Conservation (phyloP, 1,140 invertebrate genomes). For the Bacillus rossius region DNA sequence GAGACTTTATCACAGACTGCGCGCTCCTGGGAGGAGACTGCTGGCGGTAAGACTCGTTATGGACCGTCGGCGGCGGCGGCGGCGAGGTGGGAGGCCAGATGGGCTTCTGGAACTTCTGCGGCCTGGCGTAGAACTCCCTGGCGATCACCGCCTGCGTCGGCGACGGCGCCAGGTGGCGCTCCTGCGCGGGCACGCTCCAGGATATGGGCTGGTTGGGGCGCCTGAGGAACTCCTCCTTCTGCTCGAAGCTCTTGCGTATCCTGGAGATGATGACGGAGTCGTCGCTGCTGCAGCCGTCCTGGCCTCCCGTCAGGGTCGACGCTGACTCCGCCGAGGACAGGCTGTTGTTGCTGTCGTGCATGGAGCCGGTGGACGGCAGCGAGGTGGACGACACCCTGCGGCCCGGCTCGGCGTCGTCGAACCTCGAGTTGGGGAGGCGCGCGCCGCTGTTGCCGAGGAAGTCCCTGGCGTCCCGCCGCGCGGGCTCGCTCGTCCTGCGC, state of each 20-base stretch:
- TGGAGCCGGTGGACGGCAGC: constrained; percentile 48
- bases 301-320: constrained; percentile 56
- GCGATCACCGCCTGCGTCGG: constrained; percentile 1
- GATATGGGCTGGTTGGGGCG: constrained; percentile 61
- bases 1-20: not conserved
- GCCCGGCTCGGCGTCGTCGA: not conserved
- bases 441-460: not conserved
- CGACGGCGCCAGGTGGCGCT: not conserved
- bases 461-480: not conserved
- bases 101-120: constrained; percentile 64
- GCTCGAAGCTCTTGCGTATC: constrained; percentile 74
- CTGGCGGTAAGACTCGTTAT: constrained; percentile 11
- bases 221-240: constrained; percentile 81
- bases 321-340: constrained; percentile 57
- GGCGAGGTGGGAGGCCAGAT: constrained; percentile 59
- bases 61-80: constrained; percentile 10
- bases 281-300: constrained; percentile 21
- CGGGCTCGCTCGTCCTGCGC: not conserved
- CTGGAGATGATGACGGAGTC: constrained; percentile 37
- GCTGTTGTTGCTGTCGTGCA: constrained; percentile 53
- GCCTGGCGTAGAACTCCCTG: constrained; percentile 68
- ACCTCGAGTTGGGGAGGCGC: no score
- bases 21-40: constrained; percentile 32
- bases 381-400: constrained; percentile 32
- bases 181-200: constrained; percentile 39